Evolutionary conservation across 2,797 vertebrate genomes (phyloP).

Genomic region (Agapornis canus): DNA sequence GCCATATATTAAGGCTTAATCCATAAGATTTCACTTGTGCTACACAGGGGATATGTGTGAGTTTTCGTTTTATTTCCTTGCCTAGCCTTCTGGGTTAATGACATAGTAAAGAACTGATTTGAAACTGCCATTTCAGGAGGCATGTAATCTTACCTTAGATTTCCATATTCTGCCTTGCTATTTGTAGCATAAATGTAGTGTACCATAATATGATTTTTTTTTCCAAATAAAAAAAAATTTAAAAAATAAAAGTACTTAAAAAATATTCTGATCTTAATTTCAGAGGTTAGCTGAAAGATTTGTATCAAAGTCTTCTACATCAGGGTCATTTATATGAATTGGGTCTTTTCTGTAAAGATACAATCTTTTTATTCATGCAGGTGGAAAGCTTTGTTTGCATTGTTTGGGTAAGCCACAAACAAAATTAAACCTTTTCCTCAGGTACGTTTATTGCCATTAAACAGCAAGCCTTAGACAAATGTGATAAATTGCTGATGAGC

Average conservation of each 20-base stretch:
- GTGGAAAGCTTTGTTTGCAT: slow-evolving; percentile 16
- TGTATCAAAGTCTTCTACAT: not conserved
- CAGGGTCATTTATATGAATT: not conserved
- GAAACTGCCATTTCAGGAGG: not conserved
- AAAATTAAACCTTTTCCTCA: not conserved
- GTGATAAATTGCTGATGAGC: slow-evolving; percentile 57
- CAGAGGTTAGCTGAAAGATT: not conserved
- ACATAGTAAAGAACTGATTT: not conserved
- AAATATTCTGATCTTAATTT: not conserved
- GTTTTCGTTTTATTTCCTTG: not conserved
- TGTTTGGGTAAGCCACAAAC: not conserved
- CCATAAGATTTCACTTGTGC: slow-evolving; percentile 13
- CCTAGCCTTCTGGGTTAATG: not conserved
- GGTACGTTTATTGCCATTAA: not conserved
- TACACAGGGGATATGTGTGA: not conserved
- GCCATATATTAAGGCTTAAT: slow-evolving; percentile 34
- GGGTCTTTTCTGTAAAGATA: slow-evolving; percentile 40
- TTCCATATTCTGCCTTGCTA: not conserved
- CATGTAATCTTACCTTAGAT: not conserved
- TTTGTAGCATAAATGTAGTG: not conserved
- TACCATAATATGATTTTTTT: not conserved
- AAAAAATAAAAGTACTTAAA: not conserved
- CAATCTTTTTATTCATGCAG: slow-evolving; percentile 51
- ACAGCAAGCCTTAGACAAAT: not conserved
- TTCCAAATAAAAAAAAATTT: not conserved